Conservation (phyloP, 2,888 invertebrate species). For the Sinelater perroti region DNA sequence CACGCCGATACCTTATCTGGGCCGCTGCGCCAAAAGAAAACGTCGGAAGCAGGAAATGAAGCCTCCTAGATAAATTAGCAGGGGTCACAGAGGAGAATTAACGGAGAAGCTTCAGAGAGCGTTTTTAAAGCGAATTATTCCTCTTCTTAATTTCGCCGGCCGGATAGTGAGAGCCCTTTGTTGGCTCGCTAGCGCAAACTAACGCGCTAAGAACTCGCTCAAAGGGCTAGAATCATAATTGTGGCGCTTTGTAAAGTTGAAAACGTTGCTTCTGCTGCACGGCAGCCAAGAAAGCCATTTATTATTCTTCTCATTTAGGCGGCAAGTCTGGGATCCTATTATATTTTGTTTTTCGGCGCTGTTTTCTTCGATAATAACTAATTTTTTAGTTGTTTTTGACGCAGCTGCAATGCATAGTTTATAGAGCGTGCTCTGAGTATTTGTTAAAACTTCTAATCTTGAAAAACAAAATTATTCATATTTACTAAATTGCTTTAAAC, state of each 20-base stretch:
- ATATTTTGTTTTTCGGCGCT: too few relatives aligned
- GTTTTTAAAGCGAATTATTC: conserved; percentile 38
- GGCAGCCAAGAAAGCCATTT: too few relatives aligned
- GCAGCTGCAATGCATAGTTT: too few relatives aligned
- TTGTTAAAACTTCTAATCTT: too few relatives aligned
- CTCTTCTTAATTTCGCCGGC: conserved; percentile 31
- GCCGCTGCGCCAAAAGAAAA: conserved; percentile 36
- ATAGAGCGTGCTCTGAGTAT: too few relatives aligned
- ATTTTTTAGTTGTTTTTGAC: too few relatives aligned
- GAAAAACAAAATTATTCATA: too few relatives aligned
- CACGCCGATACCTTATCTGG: conserved; percentile 35
- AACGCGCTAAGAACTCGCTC: conserved; percentile 25
- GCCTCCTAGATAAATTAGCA: conserved; percentile 38
- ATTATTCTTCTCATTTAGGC: too few relatives aligned
- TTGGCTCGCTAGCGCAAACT: conserved; percentile 14
- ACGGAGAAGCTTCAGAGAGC: conserved; percentile 33
- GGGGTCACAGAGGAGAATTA: conserved; percentile 36
- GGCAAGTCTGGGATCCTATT: too few relatives aligned
- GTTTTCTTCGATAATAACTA: too few relatives aligned
- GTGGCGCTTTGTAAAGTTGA: conserved; percentile 21
- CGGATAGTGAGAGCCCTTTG: conserved; percentile 25
- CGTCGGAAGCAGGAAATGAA: conserved; percentile 39
- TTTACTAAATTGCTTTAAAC: too few relatives aligned
- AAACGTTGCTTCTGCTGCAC: conserved; percentile 7
- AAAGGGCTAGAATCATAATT: conserved; percentile 20